phyloP scores from a whole-genome alignment of 2,797 vertebrate genomes.

The Parotocinclus haroldoi region DNA sequence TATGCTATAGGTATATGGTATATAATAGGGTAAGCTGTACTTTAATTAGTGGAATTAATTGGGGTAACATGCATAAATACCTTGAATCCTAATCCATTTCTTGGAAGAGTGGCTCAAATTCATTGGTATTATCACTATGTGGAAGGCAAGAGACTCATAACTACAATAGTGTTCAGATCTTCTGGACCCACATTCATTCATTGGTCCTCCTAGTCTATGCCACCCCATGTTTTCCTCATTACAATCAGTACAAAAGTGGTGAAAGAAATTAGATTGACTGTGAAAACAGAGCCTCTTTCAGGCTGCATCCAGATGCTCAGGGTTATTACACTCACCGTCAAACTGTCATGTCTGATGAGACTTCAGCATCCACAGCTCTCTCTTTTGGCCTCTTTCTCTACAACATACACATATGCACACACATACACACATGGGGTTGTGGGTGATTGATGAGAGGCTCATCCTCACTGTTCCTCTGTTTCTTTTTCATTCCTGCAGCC shows the following conservation, averaged over 20 bases:
- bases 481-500: slow-evolving; percentile 52
- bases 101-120: no score
- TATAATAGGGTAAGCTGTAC: no score
- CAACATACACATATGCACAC: slow-evolving; percentile 5
- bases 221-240: slow-evolving; percentile 27
- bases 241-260: not conserved
- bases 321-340: slow-evolving; percentile 21
- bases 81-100: no score
- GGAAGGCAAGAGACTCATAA: no score
- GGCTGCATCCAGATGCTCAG: slow-evolving; percentile 16
- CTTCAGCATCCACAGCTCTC: slow-evolving; percentile 50
- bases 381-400: slow-evolving; percentile 66
- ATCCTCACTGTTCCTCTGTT: slow-evolving; percentile 59
- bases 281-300: slow-evolving; percentile 11
- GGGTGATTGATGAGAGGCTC: slow-evolving; percentile 66
- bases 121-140: no score
- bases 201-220: not conserved
- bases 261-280: slow-evolving; percentile 17
- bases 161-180: no score
- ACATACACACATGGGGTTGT: not conserved
- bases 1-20: no score
- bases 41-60: no score
- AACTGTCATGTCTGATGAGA: slow-evolving; percentile 32
- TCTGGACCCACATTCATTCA: no score
- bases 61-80: no score